Base-by-base conservation (phyloP, 2,113 vertebrate genomes). In the Saccopteryx bilineata region DNA sequence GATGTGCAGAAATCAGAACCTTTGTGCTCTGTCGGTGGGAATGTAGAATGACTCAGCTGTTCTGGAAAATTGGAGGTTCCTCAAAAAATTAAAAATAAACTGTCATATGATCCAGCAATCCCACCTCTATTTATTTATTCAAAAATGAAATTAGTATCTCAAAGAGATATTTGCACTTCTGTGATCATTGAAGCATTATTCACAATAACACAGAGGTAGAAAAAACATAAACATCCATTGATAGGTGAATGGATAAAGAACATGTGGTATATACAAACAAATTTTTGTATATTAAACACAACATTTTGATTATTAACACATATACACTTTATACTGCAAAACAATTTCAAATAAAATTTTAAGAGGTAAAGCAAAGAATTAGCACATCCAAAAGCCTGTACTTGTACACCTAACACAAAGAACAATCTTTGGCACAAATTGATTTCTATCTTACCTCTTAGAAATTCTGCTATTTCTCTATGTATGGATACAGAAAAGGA, bases 251-350 rank as follows among this genome's bases (percentile, higher is more conserved):
- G 3, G 10, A 19, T 72, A 81, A 56, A 66, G 9, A 81, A 95
- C 84, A 71, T 79, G 3, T 84, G 9, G 15, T n/a, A 23, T 56
- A 26, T 48, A 4, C 10, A 72, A 71, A 48, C n/a, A 84, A 39
- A 39, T 39, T 39, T 39, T 39, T 39, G 39, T 81, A 95, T 78
- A 82, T 89, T 26, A 96, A 96, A 46, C 89, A 46, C 33, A 66
- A 28, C 1, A 33, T 95, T 80, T 91, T 92, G 46, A 97, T 96
- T 96, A 98, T 95, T 97, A 98, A 98, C 94, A 98, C 96, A 97
- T 98, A 19, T 96, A 98, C 97, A 98, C 46, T 71, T 97, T 97
- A 97, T 93, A 98, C 87, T 95, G 96, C 93, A 98, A 97, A 97
- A 95, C 92, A 94, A 91, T 72, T 94, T 93, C 86, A 89, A 39